Evolutionary conservation across 2,113 vertebrate genomes (phyloP).

Genomic region (Sinocyclocheilus maitianheensis): DNA sequence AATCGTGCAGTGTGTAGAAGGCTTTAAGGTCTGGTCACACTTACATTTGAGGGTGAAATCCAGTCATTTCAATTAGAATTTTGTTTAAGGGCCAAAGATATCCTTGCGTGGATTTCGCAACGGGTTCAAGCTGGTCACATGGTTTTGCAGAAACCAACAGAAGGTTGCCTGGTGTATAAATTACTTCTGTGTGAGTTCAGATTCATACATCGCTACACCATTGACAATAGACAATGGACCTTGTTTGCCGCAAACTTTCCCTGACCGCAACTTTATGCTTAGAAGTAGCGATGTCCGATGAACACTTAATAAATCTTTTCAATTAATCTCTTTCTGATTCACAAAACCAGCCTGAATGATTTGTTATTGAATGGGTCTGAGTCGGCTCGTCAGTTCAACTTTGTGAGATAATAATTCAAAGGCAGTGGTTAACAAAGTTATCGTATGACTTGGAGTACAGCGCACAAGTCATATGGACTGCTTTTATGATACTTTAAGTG

Average conservation of each 20-base stretch:
- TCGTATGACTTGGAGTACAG: no score
- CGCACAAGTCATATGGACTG: background rate
- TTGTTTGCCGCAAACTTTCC: background rate
- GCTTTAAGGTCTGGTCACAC: background rate
- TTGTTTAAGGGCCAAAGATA: background rate
- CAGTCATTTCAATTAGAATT: background rate
- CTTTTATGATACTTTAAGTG: background rate
- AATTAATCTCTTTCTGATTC: background rate
- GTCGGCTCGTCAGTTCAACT: background rate
- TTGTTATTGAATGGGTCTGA: background rate
- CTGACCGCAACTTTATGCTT: background rate
- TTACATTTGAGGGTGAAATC: background rate
- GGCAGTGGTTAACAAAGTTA: no score
- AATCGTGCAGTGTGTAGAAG: no score
- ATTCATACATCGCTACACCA: background rate
- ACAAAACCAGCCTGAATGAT: background rate
- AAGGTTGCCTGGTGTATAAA: background rate
- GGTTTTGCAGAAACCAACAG: background rate
- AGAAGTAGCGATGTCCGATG: background rate
- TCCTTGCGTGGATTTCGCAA: background rate
- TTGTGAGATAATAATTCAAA: background rate
- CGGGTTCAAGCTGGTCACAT: background rate
- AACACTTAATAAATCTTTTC: background rate
- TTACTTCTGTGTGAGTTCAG: background rate
- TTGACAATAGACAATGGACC: background rate